Conservation (phyloP, 2,888 invertebrate species). For the Chloroclystis v-ata region DNA sequence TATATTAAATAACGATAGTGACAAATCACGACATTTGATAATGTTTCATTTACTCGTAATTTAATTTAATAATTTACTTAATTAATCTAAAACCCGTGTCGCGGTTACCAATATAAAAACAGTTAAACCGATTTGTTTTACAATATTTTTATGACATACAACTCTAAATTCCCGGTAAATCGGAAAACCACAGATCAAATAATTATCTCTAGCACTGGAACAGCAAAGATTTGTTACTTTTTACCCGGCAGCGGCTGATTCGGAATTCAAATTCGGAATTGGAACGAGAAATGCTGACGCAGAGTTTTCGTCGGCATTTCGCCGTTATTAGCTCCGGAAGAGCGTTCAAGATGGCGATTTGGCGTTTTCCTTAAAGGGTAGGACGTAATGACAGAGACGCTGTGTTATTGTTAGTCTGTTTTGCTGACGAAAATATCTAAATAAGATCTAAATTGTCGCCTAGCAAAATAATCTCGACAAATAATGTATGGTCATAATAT, state of each 20-base stretch:
- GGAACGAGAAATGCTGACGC: constrained; percentile 43
- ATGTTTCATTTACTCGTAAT: too few relatives aligned
- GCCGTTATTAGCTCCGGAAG: constrained; percentile 21
- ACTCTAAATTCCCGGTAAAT: too few relatives aligned
- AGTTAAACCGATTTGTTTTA: too few relatives aligned
- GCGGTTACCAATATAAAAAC: too few relatives aligned
- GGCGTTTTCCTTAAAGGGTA: constrained; percentile 21
- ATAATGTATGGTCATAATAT: too few relatives aligned
- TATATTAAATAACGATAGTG: too few relatives aligned
- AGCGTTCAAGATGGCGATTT: background rate
- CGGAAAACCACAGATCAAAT: too few relatives aligned
- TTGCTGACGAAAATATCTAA: background rate
- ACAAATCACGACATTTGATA: too few relatives aligned
- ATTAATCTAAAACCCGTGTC: too few relatives aligned
- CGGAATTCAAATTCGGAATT: constrained; percentile 55
- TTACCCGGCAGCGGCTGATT: constrained; percentile 34
- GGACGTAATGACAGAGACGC: constrained; percentile 5
- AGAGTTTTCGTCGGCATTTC: constrained; percentile 22
- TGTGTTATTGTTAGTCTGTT: background rate
- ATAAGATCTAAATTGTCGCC: background rate
- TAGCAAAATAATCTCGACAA: background rate
- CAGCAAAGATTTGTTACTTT: constrained; percentile 18
- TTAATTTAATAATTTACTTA: too few relatives aligned
- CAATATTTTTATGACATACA: too few relatives aligned
- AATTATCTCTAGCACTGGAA: too few relatives aligned